Base-by-base conservation (phyloP, 1,140 invertebrate genomes). In the Chrysomallon squamiferum region DNA sequence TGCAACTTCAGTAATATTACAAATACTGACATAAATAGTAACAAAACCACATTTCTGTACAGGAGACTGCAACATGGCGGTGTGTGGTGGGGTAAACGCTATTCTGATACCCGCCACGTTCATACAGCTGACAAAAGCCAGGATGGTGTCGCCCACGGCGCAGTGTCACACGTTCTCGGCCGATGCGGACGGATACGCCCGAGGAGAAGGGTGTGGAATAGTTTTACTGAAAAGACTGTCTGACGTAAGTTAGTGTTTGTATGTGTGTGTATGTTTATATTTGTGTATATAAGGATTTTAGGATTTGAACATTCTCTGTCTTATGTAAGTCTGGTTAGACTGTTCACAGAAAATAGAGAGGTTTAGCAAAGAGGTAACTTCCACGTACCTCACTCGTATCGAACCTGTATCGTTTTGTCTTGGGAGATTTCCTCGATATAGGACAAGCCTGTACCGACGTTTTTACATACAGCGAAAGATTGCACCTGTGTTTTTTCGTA, bases 131-230 rank as follows among this genome's bases (percentile, higher is more conserved):
- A 73, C 68, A 27, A 79, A 76, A 64, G 73, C 76, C 3, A 60
- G 69, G 45, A 79, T 79, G 76, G 50, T 78, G 49, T 78, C 78
- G 1, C 71, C 73, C 11, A 75, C 65, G 4, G 76, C 76, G 15
- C 76, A 78, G 50, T 77, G 77, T 58, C 67, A 75, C 52, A 68
- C 77, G 1, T 81, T 79, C 62, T 65, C 71, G 15, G 71, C 67
- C 32, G 66, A 69, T 27, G 77, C 77, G 0, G 72, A 78, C 41
- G 77, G 77, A 43, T 80, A 80, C 65, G 73, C 70, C 3, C 38
- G 76, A 54, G 76, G 76, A 22, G 78, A 80, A 60, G 78, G 78
- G 1, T 75, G 76, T 49, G 79, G 79, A 9, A 72, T 80, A 38
- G 56, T 80, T 15, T 62, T 80, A 20, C 41, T 80, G 3, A 78